phyloP scores from a whole-genome alignment of 2,888 invertebrate genomes.

The Ethmia dodecea region DNA sequence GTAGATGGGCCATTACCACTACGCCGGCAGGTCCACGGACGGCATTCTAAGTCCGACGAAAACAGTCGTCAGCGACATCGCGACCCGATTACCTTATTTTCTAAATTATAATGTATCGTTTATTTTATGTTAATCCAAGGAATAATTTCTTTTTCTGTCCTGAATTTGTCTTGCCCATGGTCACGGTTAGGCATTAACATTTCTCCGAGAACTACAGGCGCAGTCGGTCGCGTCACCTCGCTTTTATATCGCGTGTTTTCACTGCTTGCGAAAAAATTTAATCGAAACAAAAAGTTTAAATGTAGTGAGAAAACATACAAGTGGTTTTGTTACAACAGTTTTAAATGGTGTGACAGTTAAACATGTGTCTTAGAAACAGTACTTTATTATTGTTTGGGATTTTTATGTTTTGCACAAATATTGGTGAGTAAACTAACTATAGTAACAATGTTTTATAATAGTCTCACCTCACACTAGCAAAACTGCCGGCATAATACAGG shows the following conservation, averaged over 20 bases:
- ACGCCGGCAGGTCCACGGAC: too few relatives aligned
- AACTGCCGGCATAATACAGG: too few relatives aligned
- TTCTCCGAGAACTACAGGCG: constrained; percentile 3
- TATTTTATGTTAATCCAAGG: constrained; percentile 10
- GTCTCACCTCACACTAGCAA: too few relatives aligned
- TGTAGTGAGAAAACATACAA: not conserved
- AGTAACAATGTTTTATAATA: too few relatives aligned
- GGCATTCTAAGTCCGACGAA: too few relatives aligned
- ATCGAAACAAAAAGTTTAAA: not conserved
- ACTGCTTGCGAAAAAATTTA: not conserved
- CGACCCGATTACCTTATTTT: constrained; percentile 8
- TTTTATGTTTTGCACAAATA: constrained; percentile 28
- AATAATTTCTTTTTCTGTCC: constrained; percentile 10
- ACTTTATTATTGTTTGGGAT: constrained; percentile 33
- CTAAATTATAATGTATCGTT: constrained; percentile 3
- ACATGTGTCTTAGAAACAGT: constrained; percentile 40
- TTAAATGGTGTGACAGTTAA: too few relatives aligned
- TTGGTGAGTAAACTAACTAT: constrained; percentile 38
- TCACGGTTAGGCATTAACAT: constrained; percentile 11
- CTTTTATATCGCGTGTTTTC: constrained; percentile 2
- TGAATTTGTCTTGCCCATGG: constrained; percentile 8
- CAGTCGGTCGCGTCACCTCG: not conserved
- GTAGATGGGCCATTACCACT: too few relatives aligned
- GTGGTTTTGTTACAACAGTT: too few relatives aligned
- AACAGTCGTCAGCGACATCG: too few relatives aligned